phyloP scores from a whole-genome alignment of 1,140 invertebrate genomes.

The Acromyrmex echinatior region DNA sequence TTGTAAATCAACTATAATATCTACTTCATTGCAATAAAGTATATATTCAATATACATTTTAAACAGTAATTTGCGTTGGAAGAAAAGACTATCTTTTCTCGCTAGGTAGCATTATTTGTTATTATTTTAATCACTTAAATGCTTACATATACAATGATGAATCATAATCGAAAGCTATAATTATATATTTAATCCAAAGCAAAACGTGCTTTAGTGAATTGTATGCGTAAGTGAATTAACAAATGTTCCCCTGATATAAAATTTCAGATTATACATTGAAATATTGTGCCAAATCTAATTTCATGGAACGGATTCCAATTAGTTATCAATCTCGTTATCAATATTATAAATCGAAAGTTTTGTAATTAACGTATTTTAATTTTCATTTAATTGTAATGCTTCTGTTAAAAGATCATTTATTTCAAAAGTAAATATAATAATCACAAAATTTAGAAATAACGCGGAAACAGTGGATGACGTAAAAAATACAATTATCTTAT shows the following conservation, averaged over 20 bases:
- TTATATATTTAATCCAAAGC: neutral
- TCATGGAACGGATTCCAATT: neutral
- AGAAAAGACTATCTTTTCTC: neutral
- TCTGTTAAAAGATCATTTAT: neutral
- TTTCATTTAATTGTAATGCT: neutral
- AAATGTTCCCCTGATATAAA: neutral
- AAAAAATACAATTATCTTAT: neutral
- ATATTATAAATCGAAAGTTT: neutral
- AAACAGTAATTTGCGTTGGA: neutral
- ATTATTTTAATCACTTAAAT: neutral
- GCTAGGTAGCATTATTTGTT: neutral
- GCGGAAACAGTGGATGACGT: neutral
- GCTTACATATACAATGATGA: neutral
- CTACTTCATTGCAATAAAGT: neutral
- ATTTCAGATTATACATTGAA: neutral
- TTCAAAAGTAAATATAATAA: neutral
- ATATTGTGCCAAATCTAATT: neutral
- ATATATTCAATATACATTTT: neutral
- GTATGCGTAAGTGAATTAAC: neutral
- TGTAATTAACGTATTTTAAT: neutral
- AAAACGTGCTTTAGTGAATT: neutral
- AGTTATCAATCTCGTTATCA: neutral
- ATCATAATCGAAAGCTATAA: neutral
- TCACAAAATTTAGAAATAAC: neutral
- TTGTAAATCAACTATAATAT: conserved; percentile 6